Base-by-base conservation (phyloP, 1,140 invertebrate genomes). In the Drosophila pseudoananassae region DNA sequence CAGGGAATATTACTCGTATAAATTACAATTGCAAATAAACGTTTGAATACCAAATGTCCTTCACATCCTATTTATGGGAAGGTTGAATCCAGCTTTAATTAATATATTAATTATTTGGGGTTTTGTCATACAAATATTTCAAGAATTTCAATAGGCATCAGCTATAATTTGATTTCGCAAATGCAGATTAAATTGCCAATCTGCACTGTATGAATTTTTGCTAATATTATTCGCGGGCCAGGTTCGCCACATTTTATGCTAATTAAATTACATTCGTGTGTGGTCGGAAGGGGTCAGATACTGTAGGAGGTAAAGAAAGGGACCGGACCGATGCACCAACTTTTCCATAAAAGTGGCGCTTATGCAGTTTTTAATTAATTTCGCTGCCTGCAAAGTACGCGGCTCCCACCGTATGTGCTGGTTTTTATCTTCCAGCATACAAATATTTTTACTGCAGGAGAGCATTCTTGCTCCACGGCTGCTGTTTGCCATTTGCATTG, bases 361-460 rank as follows among this genome's bases (percentile, higher is more conserved):
- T 66, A 49, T 74, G 83, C 78, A 82, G 64, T 78, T 87, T 87
- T 84, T 84, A 84, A 84, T 84, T 84, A 84, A 84, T 81, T 74
- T 84, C 56, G 43, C 61, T 27, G 38, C 29, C 57, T 6, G 23
- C 25, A 17, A 14, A 9, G 15, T 14, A 23, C 27, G 33, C 57
- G 25, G 61, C 60, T 38, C 10, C 10, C 33, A 36, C n/a, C 33
- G 33, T 10, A 36, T 54, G 47, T 71, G 55, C 64, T 8, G 55
- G 10, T 50, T 46, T 76, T 50, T 38, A 63, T 76, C 47, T 58
- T 47, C 29, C 40, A 40, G 4, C 38, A 33, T 12, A 52, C 43
- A 73, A 55, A 36, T 49, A 73, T 53, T 43, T 14, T 50, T 33
- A n/a, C 15, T 53, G 29, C 17, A 40, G 52, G 55, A 29, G 33